A percentile compares a stretch with the other conserved stretches of the same genome.
These are phyloP conservation scores for Capreolus pygargus DNA, from an alignment of 2,113 vertebrate species.

Conservation along the genomic window DNA sequence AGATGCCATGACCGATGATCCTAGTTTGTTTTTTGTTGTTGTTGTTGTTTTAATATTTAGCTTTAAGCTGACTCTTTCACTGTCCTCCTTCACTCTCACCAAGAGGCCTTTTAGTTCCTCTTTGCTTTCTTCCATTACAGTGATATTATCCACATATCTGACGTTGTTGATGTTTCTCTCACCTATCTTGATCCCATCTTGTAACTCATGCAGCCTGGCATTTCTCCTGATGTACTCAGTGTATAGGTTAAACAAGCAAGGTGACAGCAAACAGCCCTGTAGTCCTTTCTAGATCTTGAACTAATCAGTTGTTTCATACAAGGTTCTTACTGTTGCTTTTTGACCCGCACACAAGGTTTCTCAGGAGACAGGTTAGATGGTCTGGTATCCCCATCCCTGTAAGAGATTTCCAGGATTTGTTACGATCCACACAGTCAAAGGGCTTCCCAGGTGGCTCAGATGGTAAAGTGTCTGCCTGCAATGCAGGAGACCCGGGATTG, in stretches of 20 bases:
- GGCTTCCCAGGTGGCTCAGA: background rate
- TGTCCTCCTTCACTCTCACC: background rate
- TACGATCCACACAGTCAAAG: background rate
- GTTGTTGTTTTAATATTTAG: background rate
- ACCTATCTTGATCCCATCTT: background rate
- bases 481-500: rapidly evolving
- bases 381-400: background rate
- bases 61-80: background rate
- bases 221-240: background rate
- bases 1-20: background rate
- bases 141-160: background rate
- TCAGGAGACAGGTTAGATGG: background rate
- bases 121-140: background rate
- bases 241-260: background rate
- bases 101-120: background rate
- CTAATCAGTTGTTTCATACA: background rate
- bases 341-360: background rate
- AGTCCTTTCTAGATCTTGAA: background rate
- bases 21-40: too few species aligned
- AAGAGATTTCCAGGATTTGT: background rate
- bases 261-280: background rate
- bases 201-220: background rate
- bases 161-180: background rate
- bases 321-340: background rate
- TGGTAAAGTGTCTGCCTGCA: background rate